Evolutionary conservation across 2,797 vertebrate genomes (phyloP).

Genomic region (Coendou prehensilis): DNA sequence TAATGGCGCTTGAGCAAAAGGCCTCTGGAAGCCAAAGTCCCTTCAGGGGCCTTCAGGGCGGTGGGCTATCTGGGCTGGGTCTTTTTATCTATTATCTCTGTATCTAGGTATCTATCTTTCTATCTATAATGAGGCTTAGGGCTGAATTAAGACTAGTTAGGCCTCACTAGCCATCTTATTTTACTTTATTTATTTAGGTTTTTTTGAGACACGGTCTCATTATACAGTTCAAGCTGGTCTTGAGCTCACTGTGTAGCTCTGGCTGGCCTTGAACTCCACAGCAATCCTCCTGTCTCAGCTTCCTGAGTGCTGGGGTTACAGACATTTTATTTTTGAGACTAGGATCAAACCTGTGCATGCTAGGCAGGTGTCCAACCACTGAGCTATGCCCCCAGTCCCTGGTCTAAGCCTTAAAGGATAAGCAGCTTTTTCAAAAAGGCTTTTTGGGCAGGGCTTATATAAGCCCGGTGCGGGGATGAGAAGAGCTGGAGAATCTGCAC

Average conservation of each 20-base stretch:
- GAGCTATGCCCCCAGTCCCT: background rate
- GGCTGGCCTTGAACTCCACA: background rate
- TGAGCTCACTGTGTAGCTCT: background rate
- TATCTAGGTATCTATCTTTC: background rate
- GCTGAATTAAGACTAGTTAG: background rate
- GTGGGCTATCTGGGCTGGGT: background rate
- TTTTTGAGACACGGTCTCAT: background rate
- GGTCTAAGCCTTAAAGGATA: background rate
- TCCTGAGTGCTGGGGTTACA: background rate
- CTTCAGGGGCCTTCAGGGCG: background rate
- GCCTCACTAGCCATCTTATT: background rate
- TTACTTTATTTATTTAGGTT: background rate
- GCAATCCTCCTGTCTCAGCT: background rate
- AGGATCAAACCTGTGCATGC: background rate
- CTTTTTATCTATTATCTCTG: background rate
- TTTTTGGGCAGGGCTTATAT: background rate
- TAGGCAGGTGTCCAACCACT: background rate
- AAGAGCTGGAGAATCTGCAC: background rate
- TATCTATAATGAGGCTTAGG: background rate
- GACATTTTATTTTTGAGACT: background rate
- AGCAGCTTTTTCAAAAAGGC: constrained; percentile 22
- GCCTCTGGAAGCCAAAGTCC: background rate
- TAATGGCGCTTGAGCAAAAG: background rate
- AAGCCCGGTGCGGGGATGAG: background rate
- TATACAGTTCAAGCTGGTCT: too few species aligned